Evolutionary conservation across 2,797 vertebrate species (phyloP), one percentile per base, ranked within the genome.

Genomic region (Stomatorhinus walkeri): DNA sequence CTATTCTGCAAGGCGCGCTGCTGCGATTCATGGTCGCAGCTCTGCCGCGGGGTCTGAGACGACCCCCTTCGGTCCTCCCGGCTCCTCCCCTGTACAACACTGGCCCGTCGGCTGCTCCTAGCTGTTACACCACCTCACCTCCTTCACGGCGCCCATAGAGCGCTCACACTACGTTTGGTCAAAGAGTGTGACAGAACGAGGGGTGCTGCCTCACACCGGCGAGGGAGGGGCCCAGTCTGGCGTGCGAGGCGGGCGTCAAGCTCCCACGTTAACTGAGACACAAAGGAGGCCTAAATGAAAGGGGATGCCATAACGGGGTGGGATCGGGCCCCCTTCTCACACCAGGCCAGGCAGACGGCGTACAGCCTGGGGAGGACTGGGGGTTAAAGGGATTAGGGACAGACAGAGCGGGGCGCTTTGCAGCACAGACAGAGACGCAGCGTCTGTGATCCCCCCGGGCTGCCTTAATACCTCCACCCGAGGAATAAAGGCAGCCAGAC

Each of bases 401-500:
- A 40, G 54, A 84, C 68, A 36, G 54, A 83, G 76, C 36, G 52
- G 36, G 54, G 43, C 43, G 10, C 54, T 87, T 87, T 84, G 87
- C 87, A 72, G 87, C 46, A 49, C 52, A 84, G 87, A 81, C 87
- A 88, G 28, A 88, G n/a, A 61, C 59, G 52, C 32, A 68, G 49
- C 14, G 6, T 90, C 87, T 92, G 89, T 88, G 2, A 36, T 43
- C 52, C 83, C 76, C 32, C 12, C 0, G 81, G 87, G 87, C 43
- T 48, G 81, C 81, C 43, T 84, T 51, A 79, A 87, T 95, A 93
- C 94, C 94, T 92, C 90, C 94, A 95, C 95, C 95, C 95, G 95
- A 95, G 95, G 95, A 96, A 96, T 95, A 94, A 94, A 93, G 89
- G 93, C 92, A 93, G 94, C 94, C 94, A 95, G 95, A 96, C 94